These are phyloP conservation scores for Melanophora roralis DNA, from an alignment of 2,888 invertebrate species.

Conservation along the genomic window DNA sequence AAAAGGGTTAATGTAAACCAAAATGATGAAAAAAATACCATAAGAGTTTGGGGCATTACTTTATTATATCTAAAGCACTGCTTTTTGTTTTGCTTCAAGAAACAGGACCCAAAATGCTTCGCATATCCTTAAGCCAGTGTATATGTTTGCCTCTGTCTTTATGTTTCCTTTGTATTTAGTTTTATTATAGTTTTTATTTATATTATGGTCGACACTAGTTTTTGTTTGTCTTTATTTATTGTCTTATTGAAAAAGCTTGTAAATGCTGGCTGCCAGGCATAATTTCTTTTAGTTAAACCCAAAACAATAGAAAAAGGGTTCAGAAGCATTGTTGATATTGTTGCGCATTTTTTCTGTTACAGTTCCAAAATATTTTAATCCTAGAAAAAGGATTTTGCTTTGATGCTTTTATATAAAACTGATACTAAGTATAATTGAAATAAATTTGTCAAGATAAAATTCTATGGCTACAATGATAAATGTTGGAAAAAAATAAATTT, in stretches of 20 bases:
- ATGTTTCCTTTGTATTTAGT: not conserved
- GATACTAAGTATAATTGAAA: constrained; percentile 21
- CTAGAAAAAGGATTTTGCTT: not conserved
- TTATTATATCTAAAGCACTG: not conserved
- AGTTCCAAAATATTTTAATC: not conserved
- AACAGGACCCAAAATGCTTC: not conserved
- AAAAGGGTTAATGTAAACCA: not conserved
- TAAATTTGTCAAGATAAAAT: constrained; percentile 20
- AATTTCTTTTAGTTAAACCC: not conserved
- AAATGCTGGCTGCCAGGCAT: not conserved
- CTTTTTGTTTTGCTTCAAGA: not conserved
- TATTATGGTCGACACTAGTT: not conserved
- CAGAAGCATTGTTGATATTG: too few relatives aligned
- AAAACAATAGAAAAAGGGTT: not conserved
- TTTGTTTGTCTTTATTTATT: not conserved
- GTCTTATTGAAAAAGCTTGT: too few relatives aligned
- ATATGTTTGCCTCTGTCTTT: not conserved
- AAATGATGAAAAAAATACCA: not conserved
- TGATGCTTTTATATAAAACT: constrained; percentile 12
- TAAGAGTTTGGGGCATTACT: constrained; percentile 14
- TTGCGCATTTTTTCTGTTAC: not conserved
- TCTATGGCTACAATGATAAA: not conserved
- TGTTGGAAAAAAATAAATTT: not conserved
- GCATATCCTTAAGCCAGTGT: not conserved
- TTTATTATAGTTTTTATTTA: constrained; percentile 19